Conservation (phyloP, 2,113 vertebrate genomes). For the Tyto alba region DNA sequence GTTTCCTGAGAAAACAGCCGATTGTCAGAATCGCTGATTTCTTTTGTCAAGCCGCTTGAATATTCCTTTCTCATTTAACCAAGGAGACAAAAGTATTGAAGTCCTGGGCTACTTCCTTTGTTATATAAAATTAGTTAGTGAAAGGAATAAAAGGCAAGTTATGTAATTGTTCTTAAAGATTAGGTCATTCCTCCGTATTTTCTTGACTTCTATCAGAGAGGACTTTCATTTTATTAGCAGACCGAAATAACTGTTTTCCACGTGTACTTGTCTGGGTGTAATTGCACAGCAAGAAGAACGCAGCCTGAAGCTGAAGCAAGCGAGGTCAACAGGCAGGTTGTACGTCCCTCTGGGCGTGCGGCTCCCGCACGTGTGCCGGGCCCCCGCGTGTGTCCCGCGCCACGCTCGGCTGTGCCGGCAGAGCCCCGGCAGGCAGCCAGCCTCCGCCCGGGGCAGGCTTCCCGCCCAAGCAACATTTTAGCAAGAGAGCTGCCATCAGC, state of each 20-base stretch:
- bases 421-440: neutral
- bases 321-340: neutral
- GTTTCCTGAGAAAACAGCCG: neutral
- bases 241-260: neutral
- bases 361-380: neutral
- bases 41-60: neutral
- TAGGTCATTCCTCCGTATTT: neutral
- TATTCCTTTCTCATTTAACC: neutral
- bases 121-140: neutral
- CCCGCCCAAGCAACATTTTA: neutral
- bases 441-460: neutral
- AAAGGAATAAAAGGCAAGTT: neutral
- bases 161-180: neutral
- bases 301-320: neutral
- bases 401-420: rapidly evolving
- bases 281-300: neutral
- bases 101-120: neutral
- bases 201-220: neutral
- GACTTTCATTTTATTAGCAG: neutral
- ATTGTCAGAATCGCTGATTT: neutral
- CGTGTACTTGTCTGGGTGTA: neutral
- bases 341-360: neutral
- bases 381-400: neutral
- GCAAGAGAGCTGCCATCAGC: neutral
- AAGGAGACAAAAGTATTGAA: neutral